A percentile compares a stretch with the other conserved stretches of the same genome.
phyloP scores from a whole-genome alignment of 2,888 invertebrate species.

The Congeria kusceri region DNA sequence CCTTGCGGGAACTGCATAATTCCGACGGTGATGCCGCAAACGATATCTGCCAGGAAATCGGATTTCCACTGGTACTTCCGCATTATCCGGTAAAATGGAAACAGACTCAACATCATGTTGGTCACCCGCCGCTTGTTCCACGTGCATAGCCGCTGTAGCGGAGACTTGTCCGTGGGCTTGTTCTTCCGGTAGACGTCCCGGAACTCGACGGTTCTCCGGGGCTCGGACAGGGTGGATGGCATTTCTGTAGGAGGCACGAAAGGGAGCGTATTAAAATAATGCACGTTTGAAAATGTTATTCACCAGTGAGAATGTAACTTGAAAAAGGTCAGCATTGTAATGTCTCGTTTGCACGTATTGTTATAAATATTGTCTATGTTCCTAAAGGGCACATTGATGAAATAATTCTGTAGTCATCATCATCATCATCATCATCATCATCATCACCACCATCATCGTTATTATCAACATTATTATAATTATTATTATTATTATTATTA shows the following conservation, averaged over 20 bases:
- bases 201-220: conserved; percentile 54
- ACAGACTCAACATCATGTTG: conserved; percentile 62
- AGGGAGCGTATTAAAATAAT: no score
- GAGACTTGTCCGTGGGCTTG: conserved; percentile 20
- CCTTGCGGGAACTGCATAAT: conserved; percentile 86
- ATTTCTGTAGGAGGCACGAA: not conserved
- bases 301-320: no score
- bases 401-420: no score
- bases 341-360: no score
- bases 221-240: conserved; percentile 17
- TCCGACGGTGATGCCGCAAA: conserved; percentile 94
- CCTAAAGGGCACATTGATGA: no score
- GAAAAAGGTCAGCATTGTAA: no score
- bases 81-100: conserved; percentile 82
- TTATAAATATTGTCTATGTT: no score
- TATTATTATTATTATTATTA: no score
- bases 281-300: no score
- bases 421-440: no score
- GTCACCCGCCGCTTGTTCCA: conserved; percentile 69
- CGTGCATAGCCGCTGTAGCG: conserved; percentile 18
- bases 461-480: no score
- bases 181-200: conserved; percentile 54
- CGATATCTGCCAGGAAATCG: conserved; percentile 90
- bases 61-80: conserved; percentile 79
- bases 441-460: no score